Evolutionary conservation across 2,888 invertebrate genomes (phyloP).

Genomic region (Miltochrista miniata): DNA sequence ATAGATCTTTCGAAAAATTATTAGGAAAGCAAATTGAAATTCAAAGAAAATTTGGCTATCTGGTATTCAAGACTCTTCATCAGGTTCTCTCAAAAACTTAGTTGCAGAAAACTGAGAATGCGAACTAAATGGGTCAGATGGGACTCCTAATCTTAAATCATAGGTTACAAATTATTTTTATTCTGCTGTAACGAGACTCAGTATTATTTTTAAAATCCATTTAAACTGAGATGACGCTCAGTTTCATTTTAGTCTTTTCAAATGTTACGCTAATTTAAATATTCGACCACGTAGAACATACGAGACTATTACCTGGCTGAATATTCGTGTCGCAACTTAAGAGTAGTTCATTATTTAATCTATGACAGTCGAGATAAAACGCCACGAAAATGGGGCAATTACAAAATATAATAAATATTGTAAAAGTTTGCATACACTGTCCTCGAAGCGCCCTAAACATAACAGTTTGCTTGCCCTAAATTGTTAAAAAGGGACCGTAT

Average conservation of each 20-base stretch:
- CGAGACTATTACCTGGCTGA: slow-evolving; percentile 34
- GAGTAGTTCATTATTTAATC: slow-evolving; percentile 58
- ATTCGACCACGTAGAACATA: slow-evolving; percentile 42
- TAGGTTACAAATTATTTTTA: too few species aligned
- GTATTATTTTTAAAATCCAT: slow-evolving; percentile 19
- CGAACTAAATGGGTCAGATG: too few species aligned
- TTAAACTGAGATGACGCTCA: slow-evolving; percentile 24
- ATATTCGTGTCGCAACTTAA: slow-evolving; percentile 50
- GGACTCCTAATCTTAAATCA: too few species aligned
- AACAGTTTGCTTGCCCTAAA: slow-evolving; percentile 74
- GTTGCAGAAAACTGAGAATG: too few species aligned
- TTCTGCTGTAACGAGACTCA: too few species aligned
- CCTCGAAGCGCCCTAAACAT: slow-evolving; percentile 65
- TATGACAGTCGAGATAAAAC: slow-evolving; percentile 58
- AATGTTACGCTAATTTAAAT: slow-evolving; percentile 50
- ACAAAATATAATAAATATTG: slow-evolving; percentile 81
- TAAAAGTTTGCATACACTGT: slow-evolving; percentile 55
- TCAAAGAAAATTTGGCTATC: too few species aligned
- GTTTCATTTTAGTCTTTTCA: slow-evolving; percentile 24
- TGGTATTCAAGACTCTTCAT: too few species aligned
- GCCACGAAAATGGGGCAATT: slow-evolving; percentile 68
- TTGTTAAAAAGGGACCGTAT: slow-evolving; percentile 64
- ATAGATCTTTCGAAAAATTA: too few species aligned
- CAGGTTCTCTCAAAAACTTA: too few species aligned
- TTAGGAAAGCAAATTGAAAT: too few species aligned